Percentiles rank a stretch among this genome's conserved stretches.
These are phyloP conservation scores for Drosophila sturtevanti DNA, from an alignment of 1,140 invertebrate genomes.

Conservation along the genomic window DNA sequence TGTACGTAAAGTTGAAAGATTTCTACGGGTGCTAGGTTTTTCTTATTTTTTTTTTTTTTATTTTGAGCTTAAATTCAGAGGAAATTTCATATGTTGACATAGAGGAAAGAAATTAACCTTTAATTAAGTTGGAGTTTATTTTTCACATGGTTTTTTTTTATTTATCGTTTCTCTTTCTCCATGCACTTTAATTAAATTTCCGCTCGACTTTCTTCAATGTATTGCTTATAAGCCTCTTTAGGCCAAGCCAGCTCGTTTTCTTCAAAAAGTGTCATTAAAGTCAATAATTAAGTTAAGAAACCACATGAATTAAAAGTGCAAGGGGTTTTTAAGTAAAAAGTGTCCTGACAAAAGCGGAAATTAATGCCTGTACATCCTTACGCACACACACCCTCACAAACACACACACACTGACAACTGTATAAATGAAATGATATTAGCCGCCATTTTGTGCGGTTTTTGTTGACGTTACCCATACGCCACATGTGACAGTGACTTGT, in stretches of 20 bases:
- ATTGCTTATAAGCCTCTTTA: slow-evolving; percentile 13
- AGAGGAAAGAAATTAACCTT: neutral
- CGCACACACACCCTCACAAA: neutral
- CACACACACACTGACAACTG: slow-evolving; percentile 29
- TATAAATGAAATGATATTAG: slow-evolving; percentile 71
- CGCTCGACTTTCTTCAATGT: neutral
- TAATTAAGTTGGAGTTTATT: neutral
- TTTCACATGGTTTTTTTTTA: neutral
- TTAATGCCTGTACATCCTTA: slow-evolving; percentile 34
- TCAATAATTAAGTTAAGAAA: slow-evolving; percentile 57
- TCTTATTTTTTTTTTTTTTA: too few species aligned
- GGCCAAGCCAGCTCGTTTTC: slow-evolving; percentile 6
- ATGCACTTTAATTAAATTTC: slow-evolving; percentile 23
- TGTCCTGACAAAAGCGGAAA: slow-evolving; percentile 46
- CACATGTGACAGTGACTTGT: slow-evolving; percentile 43
- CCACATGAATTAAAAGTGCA: slow-evolving; percentile 35
- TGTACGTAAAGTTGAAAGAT: neutral
- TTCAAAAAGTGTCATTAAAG: slow-evolving; percentile 32
- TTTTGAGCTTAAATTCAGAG: neutral
- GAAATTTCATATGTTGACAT: neutral
- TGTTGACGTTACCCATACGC: slow-evolving; percentile 41
- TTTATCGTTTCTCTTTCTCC: neutral
- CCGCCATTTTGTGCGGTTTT: slow-evolving; percentile 52
- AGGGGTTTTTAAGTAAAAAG: slow-evolving; percentile 16
- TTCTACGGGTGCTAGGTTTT: neutral